Base-by-base conservation (phyloP, 2,113 vertebrate genomes). In the Corvus cornix region DNA sequence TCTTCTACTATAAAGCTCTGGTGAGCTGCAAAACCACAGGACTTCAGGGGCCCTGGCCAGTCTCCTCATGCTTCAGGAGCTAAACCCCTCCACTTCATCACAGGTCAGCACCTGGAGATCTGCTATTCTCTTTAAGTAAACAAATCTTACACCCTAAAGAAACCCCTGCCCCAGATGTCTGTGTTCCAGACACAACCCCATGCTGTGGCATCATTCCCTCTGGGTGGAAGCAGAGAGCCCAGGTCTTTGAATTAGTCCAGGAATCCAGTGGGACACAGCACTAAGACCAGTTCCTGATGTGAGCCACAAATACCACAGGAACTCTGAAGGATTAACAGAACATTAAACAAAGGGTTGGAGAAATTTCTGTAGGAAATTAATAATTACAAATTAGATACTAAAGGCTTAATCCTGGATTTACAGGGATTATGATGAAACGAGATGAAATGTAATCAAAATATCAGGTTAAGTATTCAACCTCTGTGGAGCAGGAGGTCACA, bases 311-410 rank as follows among this genome's bases (percentile, higher is more conserved):
- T 28, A 84, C 48, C 52, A 60, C 11, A 49, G 83, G 31, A 90
- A 81, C 73, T 16, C 46, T 15, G 70, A 72, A 60, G 52, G 84
- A 89, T 93, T 91, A 91, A 51, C 6, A 10, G 35, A 78, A 91
- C 52, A 48, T 26, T 46, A 51, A 84, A 84, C 60, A 79, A 94
- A 82, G 56, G 35, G 39, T 64, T 62, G 51, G 73, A 87, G 68
- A 3, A 2, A 6, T 84, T 70, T 67, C 64, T 44, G 52, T 39
- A 78, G 89, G 66, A 96, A 95, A 86, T 80, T n/a, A 80, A 88
- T 90, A 94, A 96, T 94, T 91, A 94, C 49, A 90, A 94, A 73
- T 93, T 88, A 95, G 49, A 76, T 76, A 84, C 66, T 55, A 79
- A 72, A 68, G 37, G 60, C 8, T 94, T 95, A 95, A 92, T 75